A percentile compares a stretch with the other conserved stretches of the same genome.
These are phyloP conservation scores for Cynopterus sphinx DNA, from an alignment of 2,797 vertebrate species.

Conservation along the genomic window DNA sequence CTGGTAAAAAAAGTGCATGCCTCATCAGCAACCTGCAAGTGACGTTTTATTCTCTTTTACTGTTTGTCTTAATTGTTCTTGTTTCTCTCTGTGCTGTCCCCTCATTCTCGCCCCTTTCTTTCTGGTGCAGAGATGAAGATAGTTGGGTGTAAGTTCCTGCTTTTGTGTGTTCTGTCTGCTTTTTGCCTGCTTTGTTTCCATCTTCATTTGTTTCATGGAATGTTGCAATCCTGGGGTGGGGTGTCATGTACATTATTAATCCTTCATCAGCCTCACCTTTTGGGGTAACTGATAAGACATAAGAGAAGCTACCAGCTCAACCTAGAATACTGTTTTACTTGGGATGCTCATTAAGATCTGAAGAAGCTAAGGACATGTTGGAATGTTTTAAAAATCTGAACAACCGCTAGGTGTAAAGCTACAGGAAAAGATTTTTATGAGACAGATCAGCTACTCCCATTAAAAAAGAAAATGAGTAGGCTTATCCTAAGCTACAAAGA, in stretches of 20 bases:
- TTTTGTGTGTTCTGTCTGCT: constrained; percentile 85
- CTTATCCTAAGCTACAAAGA: background rate
- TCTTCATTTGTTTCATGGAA: constrained; percentile 83
- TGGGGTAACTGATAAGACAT: constrained; percentile 57
- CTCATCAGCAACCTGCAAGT: constrained; percentile 83
- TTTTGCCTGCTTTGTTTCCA: constrained; percentile 86
- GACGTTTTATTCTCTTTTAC: constrained; percentile 84
- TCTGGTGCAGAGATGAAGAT: constrained; percentile 91
- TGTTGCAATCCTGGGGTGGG: constrained; percentile 73
- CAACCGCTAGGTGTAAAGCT: background rate
- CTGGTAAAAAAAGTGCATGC: constrained; percentile 83
- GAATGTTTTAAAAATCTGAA: background rate
- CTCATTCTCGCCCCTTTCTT: constrained; percentile 83
- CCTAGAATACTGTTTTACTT: constrained; percentile 57
- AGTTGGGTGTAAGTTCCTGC: constrained; percentile 90
- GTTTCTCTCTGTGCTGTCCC: constrained; percentile 83
- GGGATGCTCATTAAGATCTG: constrained; percentile 33
- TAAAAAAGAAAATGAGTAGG: constrained; percentile 48
- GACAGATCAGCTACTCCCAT: background rate
- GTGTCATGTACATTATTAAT: constrained; percentile 65
- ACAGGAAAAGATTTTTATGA: constrained; percentile 27
- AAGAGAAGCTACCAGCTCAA: constrained; percentile 24
- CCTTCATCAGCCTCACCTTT: constrained; percentile 59
- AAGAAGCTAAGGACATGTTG: background rate
- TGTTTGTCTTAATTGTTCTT: constrained; percentile 85